phyloP scores from a whole-genome alignment of 1,140 invertebrate genomes.

The Acyrthosiphon pisum region DNA sequence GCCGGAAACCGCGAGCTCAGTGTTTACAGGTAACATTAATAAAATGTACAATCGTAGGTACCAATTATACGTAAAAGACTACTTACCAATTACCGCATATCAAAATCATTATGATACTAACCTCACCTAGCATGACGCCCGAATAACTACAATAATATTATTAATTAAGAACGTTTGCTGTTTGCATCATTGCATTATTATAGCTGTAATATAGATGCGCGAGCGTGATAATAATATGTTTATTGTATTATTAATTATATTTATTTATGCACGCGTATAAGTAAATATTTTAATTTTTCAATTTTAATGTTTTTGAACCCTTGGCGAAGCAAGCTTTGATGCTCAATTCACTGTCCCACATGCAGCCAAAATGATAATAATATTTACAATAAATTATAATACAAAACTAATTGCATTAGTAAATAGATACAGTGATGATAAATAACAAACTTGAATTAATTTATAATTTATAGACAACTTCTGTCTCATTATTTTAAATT shows the following conservation, averaged over 20 bases:
- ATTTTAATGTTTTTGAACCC: neutral
- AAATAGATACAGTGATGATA: no score
- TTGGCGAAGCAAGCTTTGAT: neutral
- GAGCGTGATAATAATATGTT: neutral
- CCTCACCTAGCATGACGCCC: neutral
- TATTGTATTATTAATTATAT: neutral
- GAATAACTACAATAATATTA: neutral
- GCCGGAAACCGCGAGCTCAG: neutral
- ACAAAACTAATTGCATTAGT: no score
- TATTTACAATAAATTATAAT: no score
- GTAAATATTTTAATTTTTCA: neutral
- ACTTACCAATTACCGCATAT: neutral
- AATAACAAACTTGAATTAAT: neutral
- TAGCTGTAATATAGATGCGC: neutral
- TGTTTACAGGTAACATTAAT: neutral
- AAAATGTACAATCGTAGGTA: neutral
- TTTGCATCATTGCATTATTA: neutral
- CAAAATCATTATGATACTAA: neutral
- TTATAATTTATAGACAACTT: no score
- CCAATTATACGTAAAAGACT: neutral
- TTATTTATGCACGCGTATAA: neutral
- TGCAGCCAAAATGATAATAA: no score
- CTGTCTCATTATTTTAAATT: neutral
- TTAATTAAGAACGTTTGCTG: neutral
- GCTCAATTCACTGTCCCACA: no score